These are phyloP conservation scores for Spea hammondii DNA, from an alignment of 2,797 vertebrate species.

Conservation along the genomic window DNA sequence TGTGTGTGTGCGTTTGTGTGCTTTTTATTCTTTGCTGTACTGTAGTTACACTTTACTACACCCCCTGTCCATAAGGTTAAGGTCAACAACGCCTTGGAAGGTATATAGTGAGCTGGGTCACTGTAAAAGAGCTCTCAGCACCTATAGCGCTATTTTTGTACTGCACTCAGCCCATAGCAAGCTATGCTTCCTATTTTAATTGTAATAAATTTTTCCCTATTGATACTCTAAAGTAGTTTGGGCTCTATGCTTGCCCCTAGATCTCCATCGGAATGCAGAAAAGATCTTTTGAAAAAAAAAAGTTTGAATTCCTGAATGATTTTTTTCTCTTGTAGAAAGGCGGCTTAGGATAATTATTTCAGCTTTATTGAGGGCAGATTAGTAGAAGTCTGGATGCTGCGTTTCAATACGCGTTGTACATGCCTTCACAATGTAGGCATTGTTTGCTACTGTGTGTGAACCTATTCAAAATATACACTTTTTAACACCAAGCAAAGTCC, in stretches of 20 bases:
- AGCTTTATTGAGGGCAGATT: constrained; percentile 95
- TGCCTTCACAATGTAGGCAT: constrained; percentile 87
- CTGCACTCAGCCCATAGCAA: constrained; percentile 64
- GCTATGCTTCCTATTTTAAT: constrained; percentile 72
- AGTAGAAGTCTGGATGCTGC: constrained; percentile 85
- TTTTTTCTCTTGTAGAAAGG: constrained; percentile 91
- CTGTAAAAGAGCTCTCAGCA: constrained; percentile 66
- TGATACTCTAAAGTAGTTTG: constrained; percentile 68
- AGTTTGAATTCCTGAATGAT: constrained; percentile 96
- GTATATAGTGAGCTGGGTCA: constrained; percentile 56
- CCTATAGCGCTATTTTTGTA: constrained; percentile 63
- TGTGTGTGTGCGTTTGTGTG: background rate
- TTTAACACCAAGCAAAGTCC: constrained; percentile 89
- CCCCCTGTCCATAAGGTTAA: background rate
- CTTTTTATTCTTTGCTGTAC: background rate
- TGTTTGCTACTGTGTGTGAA: constrained; percentile 88
- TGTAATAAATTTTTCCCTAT: constrained; percentile 64
- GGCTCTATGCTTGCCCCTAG: constrained; percentile 65
- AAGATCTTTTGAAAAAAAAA: constrained; percentile 66
- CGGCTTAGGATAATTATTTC: constrained; percentile 96
- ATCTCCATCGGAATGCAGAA: constrained; percentile 87
- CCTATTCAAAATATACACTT: constrained; percentile 85
- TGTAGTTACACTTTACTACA: background rate
- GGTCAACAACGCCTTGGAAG: background rate
- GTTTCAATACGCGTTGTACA: constrained; percentile 69